A percentile compares a stretch with the other conserved stretches of the same genome.
These are phyloP conservation scores for Chelonoidis abingdonii DNA, from an alignment of 2,113 vertebrate species.

Conservation along the genomic window DNA sequence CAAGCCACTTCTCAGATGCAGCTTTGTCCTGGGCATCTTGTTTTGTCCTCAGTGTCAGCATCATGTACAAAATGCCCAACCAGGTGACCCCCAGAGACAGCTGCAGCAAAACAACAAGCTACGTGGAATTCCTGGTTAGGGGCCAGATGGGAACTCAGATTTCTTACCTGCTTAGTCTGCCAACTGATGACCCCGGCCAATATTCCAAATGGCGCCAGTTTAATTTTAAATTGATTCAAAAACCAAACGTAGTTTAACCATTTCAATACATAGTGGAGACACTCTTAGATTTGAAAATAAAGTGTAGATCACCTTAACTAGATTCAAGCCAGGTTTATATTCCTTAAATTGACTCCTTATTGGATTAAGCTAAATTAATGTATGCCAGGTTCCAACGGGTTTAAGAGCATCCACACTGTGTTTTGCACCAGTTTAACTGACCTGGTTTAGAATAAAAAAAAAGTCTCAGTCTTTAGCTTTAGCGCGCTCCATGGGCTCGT, in stretches of 20 bases:
- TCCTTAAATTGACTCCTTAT: background rate
- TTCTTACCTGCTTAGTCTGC: background rate
- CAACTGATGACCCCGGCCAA: background rate
- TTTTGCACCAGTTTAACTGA: background rate
- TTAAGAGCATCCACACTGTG: background rate
- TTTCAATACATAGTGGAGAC: too few species aligned
- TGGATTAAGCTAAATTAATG: background rate
- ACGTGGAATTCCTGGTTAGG: background rate
- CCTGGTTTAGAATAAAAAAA: background rate
- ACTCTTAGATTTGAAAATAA: background rate
- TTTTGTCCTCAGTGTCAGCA: background rate
- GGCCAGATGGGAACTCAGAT: too few species aligned
- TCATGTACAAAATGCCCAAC: background rate
- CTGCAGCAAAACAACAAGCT: background rate
- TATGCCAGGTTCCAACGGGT: background rate
- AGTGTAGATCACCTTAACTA: background rate
- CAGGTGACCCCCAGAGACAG: background rate
- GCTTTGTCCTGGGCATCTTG: background rate
- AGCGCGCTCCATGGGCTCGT: background rate
- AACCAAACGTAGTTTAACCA: too few species aligned
- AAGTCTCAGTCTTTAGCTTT: background rate
- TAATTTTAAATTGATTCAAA: too few species aligned
- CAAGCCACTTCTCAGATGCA: too few species aligned
- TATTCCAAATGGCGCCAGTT: too few species aligned
- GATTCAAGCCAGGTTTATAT: background rate